Evolutionary conservation across 2,888 invertebrate species (phyloP).

Genomic region (Liopterus haemorrhoidalis): DNA sequence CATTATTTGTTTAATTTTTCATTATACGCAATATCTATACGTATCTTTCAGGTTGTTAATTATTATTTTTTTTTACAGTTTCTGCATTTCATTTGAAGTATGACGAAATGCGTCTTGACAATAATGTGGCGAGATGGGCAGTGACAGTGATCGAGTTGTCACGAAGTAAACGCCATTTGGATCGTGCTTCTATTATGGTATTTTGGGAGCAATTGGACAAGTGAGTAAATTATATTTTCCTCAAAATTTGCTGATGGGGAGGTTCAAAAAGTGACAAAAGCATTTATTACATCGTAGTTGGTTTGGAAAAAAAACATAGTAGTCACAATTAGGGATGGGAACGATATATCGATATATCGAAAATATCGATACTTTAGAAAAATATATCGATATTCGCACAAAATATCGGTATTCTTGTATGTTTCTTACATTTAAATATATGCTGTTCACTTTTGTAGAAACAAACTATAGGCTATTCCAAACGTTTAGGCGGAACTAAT

Average conservation of each 20-base stretch:
- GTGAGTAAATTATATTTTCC: conserved; percentile 59
- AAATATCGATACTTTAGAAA: too few species aligned
- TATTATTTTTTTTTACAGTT: conserved; percentile 55
- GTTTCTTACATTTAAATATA: too few species aligned
- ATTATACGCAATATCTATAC: background rate
- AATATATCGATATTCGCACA: too few species aligned
- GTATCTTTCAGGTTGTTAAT: conserved; percentile 1
- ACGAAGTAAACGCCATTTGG: conserved; percentile 90
- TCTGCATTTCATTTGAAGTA: conserved; percentile 96
- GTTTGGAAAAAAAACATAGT: too few species aligned
- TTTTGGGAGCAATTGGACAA: conserved; percentile 98
- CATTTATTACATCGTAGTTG: too few species aligned
- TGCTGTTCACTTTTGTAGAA: too few species aligned
- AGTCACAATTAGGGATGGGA: too few species aligned
- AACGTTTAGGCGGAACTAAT: too few species aligned
- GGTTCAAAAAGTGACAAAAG: conserved; percentile 5
- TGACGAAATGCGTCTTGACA: conserved; percentile 90
- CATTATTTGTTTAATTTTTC: conserved; percentile 10
- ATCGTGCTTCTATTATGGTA: conserved; percentile 87
- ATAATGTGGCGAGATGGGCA: conserved; percentile 95
- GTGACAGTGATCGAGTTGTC: conserved; percentile 90
- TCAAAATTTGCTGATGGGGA: too few species aligned
- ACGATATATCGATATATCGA: too few species aligned
- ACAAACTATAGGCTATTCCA: too few species aligned
- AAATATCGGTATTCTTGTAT: too few species aligned